Evolutionary conservation across 2,113 vertebrate genomes (phyloP), one percentile per base, ranked within the genome.

Genomic region (Gymnocephalus cernua): DNA sequence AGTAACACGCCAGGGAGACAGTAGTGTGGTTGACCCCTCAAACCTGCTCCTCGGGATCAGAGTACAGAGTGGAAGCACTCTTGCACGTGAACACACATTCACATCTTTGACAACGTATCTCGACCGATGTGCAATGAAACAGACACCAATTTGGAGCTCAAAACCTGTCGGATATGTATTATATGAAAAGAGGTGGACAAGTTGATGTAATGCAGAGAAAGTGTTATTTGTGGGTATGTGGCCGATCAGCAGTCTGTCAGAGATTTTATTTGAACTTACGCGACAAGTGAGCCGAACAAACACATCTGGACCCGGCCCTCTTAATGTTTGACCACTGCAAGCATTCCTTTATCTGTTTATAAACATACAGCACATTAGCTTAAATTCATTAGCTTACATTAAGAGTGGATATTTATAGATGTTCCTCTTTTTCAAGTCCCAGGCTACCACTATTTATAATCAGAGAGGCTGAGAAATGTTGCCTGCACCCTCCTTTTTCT

Each of bases 1-100:
- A 71, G 32, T 62, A 65, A 57, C 47, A 44, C 67, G 71, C 74
- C 59, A 41, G 57, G 79, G 21, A 65, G 79, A 72, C 6, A 1
- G 14, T 51, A 25, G 25, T n/a, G 16, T 27, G 23, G 74, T 82
- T 82, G 82, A 89, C 77, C 85, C 27, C 61, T 71, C 11, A 15
- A 64, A 54, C 68, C 75, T 66, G 77, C 68, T 73, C 15, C 35
- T 53, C 12, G 21, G 56, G 67, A 63, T 68, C 76, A 75, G 19
- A 77, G 67, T 41, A 25, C 58, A 1, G 23, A 68, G 58, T 48
- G 32, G 48, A 62, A 47, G 57, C 58, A 38, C 16, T 78, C 59
- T 23, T 41, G 4, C 2, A 15, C 35, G n/a, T 18, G 3, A 4
- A 4, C 67, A 67, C 32, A 74, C 45, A 12, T 2, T 41, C 47